A percentile compares a stretch with the other conserved stretches of the same genome.
Evolutionary conservation across 1,140 invertebrate species (phyloP).

Genomic region (Heliconius hermathena): DNA sequence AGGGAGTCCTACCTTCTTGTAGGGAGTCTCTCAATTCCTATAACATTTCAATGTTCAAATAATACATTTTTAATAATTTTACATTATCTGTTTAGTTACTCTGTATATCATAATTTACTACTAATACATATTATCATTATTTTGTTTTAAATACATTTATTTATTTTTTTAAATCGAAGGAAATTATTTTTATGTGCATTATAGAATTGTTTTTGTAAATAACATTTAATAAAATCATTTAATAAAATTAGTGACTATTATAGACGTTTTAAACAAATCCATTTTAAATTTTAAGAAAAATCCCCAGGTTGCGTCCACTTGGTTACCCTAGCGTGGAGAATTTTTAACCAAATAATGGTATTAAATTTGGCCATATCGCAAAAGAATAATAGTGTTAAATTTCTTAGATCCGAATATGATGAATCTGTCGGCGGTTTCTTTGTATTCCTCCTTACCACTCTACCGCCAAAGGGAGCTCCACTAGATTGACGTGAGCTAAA

Average conservation of each 20-base stretch:
- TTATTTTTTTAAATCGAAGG: no score
- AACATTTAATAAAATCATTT: no score
- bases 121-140: no score
- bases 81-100: background rate
- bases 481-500: slow-evolving; percentile 26
- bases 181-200: no score
- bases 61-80: background rate
- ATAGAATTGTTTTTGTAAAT: no score
- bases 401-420: slow-evolving; percentile 74
- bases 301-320: background rate
- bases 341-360: slow-evolving; percentile 69
- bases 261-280: background rate
- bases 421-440: slow-evolving; percentile 69
- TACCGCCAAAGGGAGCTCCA: slow-evolving; percentile 35
- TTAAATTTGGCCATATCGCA: slow-evolving; percentile 66
- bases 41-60: background rate
- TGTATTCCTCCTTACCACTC: slow-evolving; percentile 29
- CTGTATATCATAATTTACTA: no score
- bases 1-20: slow-evolving; percentile 26
- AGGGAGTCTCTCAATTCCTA: slow-evolving; percentile 27
- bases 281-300: background rate
- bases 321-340: slow-evolving; percentile 47
- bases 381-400: slow-evolving; percentile 78
- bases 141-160: no score
- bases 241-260: no score